Conservation (phyloP, 2,797 vertebrate genomes). For the Eidolon dupreanum region DNA sequence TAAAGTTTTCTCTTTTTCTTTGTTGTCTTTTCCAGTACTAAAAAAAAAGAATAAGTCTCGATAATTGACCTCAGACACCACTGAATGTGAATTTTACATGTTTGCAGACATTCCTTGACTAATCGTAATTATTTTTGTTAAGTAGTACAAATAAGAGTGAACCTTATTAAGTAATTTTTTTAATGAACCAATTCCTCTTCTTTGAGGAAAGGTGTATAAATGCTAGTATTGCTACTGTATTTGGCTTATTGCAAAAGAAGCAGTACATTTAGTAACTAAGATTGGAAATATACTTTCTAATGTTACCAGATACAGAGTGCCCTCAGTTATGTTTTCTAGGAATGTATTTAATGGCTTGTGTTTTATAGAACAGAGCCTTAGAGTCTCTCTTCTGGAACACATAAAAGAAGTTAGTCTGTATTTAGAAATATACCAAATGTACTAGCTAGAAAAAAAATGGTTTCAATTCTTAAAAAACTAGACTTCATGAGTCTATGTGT, state of each 20-base stretch:
- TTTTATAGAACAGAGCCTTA: background rate
- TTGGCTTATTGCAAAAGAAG: constrained; percentile 9
- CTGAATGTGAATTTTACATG: background rate
- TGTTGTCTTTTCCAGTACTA: background rate
- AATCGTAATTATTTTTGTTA: constrained; percentile 41
- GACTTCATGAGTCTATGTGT: background rate
- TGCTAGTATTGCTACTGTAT: background rate
- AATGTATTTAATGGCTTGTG: background rate
- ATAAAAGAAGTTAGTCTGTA: constrained; percentile 46
- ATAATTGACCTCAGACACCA: background rate
- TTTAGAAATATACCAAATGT: constrained; percentile 33
- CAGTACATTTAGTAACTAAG: background rate
- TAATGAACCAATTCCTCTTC: constrained; percentile 15
- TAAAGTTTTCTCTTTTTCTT: background rate
- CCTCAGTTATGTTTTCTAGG: background rate
- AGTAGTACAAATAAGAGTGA: background rate
- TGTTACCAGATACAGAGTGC: constrained; percentile 16
- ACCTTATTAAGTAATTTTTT: constrained; percentile 39
- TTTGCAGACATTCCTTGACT: constrained; percentile 46
- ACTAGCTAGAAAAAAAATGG: constrained; percentile 26
- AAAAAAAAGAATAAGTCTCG: constrained; percentile 31
- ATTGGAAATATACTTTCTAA: constrained; percentile 28
- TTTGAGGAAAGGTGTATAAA: constrained; percentile 30
- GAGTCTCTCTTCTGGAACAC: background rate
- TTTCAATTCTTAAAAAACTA: constrained; percentile 47